These are phyloP conservation scores for Oxycera nigricornis DNA, from an alignment of 2,888 invertebrate species.

Conservation along the genomic window DNA sequence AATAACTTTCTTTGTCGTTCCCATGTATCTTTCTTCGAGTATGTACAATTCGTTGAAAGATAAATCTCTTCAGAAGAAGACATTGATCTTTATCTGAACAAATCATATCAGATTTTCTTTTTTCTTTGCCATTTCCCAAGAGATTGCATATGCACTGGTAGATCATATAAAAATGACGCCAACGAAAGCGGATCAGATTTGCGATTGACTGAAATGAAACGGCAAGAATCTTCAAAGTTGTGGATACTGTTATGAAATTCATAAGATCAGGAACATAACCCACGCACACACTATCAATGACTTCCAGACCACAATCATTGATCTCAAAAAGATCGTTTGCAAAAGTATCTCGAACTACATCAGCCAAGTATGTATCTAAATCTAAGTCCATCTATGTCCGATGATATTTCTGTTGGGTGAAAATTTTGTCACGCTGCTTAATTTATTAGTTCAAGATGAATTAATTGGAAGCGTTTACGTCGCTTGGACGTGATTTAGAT, in stretches of 20 bases:
- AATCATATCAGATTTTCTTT: not conserved
- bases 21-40: not conserved
- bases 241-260: too few species aligned
- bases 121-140: not conserved
- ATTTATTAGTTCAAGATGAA: conserved; percentile 1
- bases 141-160: not conserved
- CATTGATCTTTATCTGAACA: conserved; percentile 15
- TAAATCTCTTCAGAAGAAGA: not conserved
- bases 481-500: not conserved
- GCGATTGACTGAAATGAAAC: not conserved
- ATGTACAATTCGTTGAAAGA: not conserved
- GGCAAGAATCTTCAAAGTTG: not conserved
- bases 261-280: too few species aligned
- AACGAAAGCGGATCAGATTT: not conserved
- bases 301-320: not conserved
- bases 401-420: not conserved
- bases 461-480: not conserved
- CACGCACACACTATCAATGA: not conserved
- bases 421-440: not conserved
- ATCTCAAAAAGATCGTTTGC: not conserved
- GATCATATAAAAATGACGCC: not conserved
- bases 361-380: not conserved
- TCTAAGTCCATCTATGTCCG: not conserved
- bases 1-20: not conserved
- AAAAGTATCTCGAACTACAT: not conserved